A percentile compares a stretch with the other conserved stretches of the same genome.
Evolutionary conservation across 2,113 vertebrate species (phyloP).

Genomic region (Athene cunicularia): DNA sequence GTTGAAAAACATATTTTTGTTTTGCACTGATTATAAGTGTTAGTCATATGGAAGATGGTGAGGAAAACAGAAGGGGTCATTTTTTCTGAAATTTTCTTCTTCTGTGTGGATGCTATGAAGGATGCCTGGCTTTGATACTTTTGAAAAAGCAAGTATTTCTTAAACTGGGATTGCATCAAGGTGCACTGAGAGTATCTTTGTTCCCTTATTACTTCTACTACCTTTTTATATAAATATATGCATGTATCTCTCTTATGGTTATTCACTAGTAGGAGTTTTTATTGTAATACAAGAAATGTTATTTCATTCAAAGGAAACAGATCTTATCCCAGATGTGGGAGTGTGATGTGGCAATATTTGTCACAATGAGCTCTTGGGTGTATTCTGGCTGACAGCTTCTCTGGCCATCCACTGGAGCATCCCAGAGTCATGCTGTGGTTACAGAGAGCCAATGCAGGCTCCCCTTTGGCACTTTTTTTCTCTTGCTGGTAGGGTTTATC

Average conservation of each 20-base stretch:
- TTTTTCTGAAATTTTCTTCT: not conserved
- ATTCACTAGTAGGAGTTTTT: not conserved
- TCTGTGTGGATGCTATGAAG: not conserved
- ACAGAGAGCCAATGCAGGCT: not conserved
- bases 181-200: not conserved
- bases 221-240: not conserved
- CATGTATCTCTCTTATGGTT: not conserved
- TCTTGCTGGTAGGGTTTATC: not conserved
- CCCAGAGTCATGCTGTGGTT: not conserved
- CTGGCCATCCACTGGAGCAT: not conserved
- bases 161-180: not conserved
- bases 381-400: not conserved
- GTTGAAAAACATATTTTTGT: not conserved
- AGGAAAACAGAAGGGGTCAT: not conserved
- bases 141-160: not conserved
- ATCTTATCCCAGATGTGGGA: not conserved
- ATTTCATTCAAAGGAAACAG: not conserved
- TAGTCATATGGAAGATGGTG: not conserved
- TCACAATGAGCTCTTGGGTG: not conserved
- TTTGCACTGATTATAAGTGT: not conserved
- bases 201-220: not conserved
- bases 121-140: not conserved
- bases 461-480: not conserved
- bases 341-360: not conserved
- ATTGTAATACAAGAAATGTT: not conserved